Percentiles rank a stretch among this genome's conserved stretches.
Conservation (phyloP, 2,113 vertebrate genomes). For the Pluvialis apricaria region DNA sequence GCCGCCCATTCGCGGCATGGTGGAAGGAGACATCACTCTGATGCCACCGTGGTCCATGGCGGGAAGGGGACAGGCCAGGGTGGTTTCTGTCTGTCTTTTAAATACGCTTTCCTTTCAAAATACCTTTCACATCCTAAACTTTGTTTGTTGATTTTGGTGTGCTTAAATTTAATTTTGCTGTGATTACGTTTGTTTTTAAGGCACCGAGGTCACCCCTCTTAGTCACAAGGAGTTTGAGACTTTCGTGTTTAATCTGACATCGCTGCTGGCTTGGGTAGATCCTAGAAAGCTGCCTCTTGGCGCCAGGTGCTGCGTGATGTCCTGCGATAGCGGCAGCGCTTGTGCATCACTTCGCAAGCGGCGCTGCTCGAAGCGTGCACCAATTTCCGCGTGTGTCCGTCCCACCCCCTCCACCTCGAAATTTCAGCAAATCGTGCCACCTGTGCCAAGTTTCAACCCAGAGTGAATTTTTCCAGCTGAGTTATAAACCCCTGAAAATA, state of each 20-base stretch:
- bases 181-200: not conserved
- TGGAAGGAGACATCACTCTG: not conserved
- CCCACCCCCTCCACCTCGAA: not conserved
- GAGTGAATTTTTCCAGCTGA: slow-evolving; percentile 68
- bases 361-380: not conserved
- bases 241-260: not conserved
- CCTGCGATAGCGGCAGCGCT: not conserved
- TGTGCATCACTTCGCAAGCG: not conserved
- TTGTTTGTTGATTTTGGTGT: not conserved
- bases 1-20: fast-evolving
- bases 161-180: not conserved
- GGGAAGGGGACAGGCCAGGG: not conserved
- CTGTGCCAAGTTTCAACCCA: slow-evolving; percentile 45
- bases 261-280: not conserved
- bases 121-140: not conserved
- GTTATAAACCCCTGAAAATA: slow-evolving; percentile 64
- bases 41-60: fast-evolving
- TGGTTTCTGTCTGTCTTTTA: not conserved
- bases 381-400: not conserved
- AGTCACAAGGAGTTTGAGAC: not conserved
- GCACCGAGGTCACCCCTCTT: not conserved
- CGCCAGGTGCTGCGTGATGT: not conserved
- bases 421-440: not conserved
- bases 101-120: not conserved
- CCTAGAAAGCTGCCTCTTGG: not conserved